Conservation (phyloP, 2,797 vertebrate genomes). For the Crocodylus rhombifer region DNA sequence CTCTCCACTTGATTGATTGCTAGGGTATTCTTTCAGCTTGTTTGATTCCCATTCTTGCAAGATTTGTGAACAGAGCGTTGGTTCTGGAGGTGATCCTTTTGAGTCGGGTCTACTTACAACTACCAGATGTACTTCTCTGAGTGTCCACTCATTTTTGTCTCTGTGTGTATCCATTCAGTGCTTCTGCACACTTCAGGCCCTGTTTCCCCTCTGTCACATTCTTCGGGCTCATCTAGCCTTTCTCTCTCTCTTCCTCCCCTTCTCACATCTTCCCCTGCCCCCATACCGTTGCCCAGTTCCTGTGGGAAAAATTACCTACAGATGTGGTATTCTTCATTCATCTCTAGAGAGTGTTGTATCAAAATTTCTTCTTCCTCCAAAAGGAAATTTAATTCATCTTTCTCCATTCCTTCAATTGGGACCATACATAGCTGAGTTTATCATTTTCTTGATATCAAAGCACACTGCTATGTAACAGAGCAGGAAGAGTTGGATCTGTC, state of each 20-base stretch:
- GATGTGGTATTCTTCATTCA: too few species aligned
- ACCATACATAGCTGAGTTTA: not conserved
- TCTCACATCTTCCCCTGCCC: not conserved
- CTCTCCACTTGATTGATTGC: not conserved
- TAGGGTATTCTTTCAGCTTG: not conserved
- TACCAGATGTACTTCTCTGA: not conserved
- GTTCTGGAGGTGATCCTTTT: not conserved
- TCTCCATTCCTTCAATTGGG: not conserved
- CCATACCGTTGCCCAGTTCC: not conserved
- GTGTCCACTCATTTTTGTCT: not conserved
- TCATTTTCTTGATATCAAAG: not conserved
- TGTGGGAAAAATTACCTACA: not conserved
- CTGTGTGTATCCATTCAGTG: not conserved
- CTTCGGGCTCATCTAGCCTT: not conserved
- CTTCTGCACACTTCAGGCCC: not conserved
- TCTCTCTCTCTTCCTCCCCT: too few species aligned
- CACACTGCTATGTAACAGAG: not conserved
- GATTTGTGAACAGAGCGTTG: not conserved
- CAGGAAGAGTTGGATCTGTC: fast-evolving
- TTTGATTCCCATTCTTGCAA: not conserved
- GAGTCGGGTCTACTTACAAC: not conserved
- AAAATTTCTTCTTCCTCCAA: fast-evolving
- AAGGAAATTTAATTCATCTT: not conserved
- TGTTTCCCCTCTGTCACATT: too few species aligned
- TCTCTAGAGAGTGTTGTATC: too few species aligned